These are phyloP conservation scores for Nycticorax nycticorax DNA, from an alignment of 2,113 vertebrate species.

Conservation along the genomic window DNA sequence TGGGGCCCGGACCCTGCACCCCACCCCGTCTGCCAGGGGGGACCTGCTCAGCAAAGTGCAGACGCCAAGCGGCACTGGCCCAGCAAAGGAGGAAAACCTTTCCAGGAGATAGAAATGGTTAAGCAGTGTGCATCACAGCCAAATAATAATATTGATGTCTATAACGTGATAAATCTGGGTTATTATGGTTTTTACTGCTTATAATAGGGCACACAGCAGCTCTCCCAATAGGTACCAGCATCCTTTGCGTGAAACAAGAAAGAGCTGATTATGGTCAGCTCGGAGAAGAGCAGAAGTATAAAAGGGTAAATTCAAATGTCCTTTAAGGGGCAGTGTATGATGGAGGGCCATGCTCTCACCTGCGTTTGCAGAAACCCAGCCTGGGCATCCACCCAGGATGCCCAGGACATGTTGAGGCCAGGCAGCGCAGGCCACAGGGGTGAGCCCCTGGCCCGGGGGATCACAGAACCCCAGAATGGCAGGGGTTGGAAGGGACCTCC, in stretches of 20 bases:
- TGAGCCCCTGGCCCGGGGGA: not conserved
- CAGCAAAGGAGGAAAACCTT: not conserved
- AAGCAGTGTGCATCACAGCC: too few relatives aligned
- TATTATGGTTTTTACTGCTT: not conserved
- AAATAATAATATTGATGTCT: not conserved
- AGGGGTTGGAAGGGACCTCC: too few relatives aligned
- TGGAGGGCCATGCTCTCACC: not conserved
- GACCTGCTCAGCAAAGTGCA: rapidly evolving
- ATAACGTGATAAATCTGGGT: not conserved
- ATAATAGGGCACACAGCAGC: not conserved
- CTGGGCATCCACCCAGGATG: rapidly evolving
- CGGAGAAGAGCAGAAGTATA: not conserved
- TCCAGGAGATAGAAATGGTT: not conserved
- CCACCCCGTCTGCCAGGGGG: rapidly evolving
- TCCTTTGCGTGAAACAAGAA: not conserved
- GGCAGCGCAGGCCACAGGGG: not conserved
- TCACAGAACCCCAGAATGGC: too few relatives aligned
- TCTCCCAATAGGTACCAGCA: not conserved
- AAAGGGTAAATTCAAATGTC: not conserved
- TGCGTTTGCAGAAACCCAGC: not conserved
- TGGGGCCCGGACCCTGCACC: too few relatives aligned
- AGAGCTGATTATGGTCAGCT: not conserved
- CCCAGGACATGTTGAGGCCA: rapidly evolving
- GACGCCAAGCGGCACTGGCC: not conserved
- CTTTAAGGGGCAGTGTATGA: too few relatives aligned